phyloP scores from a whole-genome alignment of 1,140 invertebrate genomes.

The Brachionus koreanus region DNA sequence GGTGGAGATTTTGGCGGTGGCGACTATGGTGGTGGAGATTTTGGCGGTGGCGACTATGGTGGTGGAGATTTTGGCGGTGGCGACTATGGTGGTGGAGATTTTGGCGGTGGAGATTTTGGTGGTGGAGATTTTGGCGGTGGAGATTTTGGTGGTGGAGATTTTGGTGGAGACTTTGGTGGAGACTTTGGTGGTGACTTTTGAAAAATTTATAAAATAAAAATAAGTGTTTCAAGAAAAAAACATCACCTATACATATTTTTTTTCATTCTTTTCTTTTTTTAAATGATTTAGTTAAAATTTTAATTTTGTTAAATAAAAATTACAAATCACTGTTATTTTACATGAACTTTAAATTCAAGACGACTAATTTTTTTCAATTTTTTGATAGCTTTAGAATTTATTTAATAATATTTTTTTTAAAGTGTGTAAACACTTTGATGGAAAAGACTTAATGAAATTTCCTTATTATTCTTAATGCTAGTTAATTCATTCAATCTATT shows the following conservation, averaged over 20 bases:
- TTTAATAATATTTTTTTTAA: too few species aligned
- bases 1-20: neutral
- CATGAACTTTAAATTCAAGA: too few species aligned
- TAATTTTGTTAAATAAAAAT: neutral
- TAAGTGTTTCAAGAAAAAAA: neutral
- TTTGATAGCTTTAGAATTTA: too few species aligned
- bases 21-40: neutral
- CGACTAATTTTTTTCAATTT: too few species aligned
- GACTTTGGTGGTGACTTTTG: slow-evolving; percentile 6
- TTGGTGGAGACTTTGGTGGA: slow-evolving; percentile 38
- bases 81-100: slow-evolving; percentile 29
- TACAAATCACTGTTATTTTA: too few species aligned
- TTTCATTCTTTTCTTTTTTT: neutral
- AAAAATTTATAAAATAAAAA: neutral
- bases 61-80: slow-evolving; percentile 41
- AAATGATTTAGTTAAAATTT: neutral
- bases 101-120: slow-evolving; percentile 9
- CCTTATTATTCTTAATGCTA: too few species aligned
- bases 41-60: neutral
- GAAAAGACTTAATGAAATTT: too few species aligned
- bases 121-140: neutral
- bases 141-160: slow-evolving; percentile 41
- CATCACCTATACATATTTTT: neutral
- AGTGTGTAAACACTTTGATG: too few species aligned
- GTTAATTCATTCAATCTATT: too few species aligned